Evolutionary conservation across 2,888 invertebrate species (phyloP).

Genomic region (Stenoptilia bipunctidactyla): DNA sequence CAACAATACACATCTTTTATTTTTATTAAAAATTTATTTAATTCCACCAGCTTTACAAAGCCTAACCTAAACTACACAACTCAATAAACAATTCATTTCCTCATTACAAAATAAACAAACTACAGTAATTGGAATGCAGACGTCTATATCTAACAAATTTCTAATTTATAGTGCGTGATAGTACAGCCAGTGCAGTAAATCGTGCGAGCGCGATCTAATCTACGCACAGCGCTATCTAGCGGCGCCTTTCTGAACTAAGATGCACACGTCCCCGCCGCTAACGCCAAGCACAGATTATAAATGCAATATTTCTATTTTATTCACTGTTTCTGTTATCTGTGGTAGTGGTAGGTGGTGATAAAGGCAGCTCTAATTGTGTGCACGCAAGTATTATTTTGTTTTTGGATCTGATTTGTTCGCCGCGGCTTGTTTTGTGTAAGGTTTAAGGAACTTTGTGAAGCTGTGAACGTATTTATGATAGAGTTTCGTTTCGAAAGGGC

Average conservation of each 20-base stretch:
- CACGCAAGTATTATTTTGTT: no score
- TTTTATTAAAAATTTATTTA: no score
- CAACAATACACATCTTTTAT: no score
- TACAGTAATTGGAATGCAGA: constrained; percentile 59
- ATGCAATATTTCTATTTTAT: constrained; percentile 34
- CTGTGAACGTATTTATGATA: no score
- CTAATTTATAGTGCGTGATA: constrained; percentile 66
- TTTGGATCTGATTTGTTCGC: no score
- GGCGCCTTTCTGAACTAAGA: constrained; percentile 59
- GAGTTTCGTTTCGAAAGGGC: no score
- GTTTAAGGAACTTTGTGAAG: no score
- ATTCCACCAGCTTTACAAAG: no score
- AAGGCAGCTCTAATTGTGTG: constrained; percentile 23
- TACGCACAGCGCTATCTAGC: constrained; percentile 51
- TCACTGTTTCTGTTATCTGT: constrained; percentile 23
- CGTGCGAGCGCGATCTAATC: constrained; percentile 58
- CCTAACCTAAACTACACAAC: no score
- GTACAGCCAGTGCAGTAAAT: constrained; percentile 45
- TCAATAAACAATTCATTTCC: constrained; percentile 5
- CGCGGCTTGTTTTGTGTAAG: no score
- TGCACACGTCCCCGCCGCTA: constrained; percentile 36
- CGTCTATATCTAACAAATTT: constrained; percentile 69
- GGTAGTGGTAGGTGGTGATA: constrained; percentile 38
- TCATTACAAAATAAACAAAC: constrained; percentile 13
- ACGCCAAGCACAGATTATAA: constrained; percentile 7